Base-by-base conservation (phyloP, 2,797 vertebrate species). In the Chloroceryle inda region DNA sequence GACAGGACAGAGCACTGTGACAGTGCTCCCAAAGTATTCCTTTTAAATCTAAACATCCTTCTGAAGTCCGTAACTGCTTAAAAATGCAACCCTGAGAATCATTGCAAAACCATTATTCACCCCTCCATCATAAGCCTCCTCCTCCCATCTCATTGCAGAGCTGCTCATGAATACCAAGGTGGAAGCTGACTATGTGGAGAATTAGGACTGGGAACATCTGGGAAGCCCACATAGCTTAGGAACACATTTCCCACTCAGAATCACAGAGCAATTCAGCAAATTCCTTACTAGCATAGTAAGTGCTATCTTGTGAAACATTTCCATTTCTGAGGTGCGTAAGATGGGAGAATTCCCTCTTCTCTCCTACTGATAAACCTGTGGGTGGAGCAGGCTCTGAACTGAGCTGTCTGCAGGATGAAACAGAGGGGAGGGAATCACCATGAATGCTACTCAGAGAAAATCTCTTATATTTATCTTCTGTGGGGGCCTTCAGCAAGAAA, bases 271-370 rank as follows among this genome's bases (percentile, higher is more conserved):
- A 58, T n/a, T 42, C 38, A 45, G 21, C 18, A 8, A 68, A 61
- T 27, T 74, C 52, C 45, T 72, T 59, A 17, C 61, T n/a, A 78
- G 37, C 22, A 9, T 21, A 26, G 37, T 53, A 61, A 49, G 53
- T 53, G 44, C n/a, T 4, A 35, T 50, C 21, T 76, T 37, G 47
- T 40, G 67, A 78, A 84, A 44, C 2, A 2, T 37, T 69, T 35
- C 53, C 6, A 1, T 62, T 83, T 64, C 84, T 29, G 90, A 56
- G 40, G 59, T 79, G 9, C 27, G 0, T 4, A 26, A 47, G 31
- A 19, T 9, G 13, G 40, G 74, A 90, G 92, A 86, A 71, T 81
- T 63, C 61, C 86, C 59, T 81, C 77, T 76, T 59, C 47, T 58
- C 73, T 31, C 42, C 63, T 59, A 49, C 59, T 8, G 18, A 55